A percentile compares a stretch with the other conserved stretches of the same genome.
Conservation (phyloP, 2,888 invertebrate species). For the Pachliopta kotzebuea region DNA sequence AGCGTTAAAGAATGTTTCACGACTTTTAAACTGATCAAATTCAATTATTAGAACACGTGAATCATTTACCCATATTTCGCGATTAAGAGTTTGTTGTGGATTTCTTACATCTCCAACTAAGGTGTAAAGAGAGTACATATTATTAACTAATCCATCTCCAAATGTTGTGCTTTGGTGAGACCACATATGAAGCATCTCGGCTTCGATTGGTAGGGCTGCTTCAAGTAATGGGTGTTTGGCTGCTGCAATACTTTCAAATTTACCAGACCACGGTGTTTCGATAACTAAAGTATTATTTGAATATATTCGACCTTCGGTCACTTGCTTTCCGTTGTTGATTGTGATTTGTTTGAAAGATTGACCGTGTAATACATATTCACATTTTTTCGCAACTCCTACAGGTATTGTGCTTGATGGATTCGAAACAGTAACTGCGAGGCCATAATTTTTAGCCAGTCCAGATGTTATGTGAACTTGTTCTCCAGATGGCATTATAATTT, state of each 20-base stretch:
- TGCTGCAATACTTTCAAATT: constrained; percentile 87
- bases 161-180: constrained; percentile 90
- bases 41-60: constrained; percentile 94
- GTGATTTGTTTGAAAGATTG: constrained; percentile 84
- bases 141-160: constrained; percentile 87
- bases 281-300: constrained; percentile 90
- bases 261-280: constrained; percentile 86
- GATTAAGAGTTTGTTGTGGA: constrained; percentile 90
- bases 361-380: constrained; percentile 82
- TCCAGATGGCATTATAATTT: constrained; percentile 94
- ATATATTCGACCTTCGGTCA: constrained; percentile 87
- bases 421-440: constrained; percentile 86
- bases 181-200: constrained; percentile 95
- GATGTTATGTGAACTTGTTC: constrained; percentile 91
- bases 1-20: constrained; percentile 94
- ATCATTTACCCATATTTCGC: constrained; percentile 94
- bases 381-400: constrained; percentile 78
- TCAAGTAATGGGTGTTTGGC: constrained; percentile 91
- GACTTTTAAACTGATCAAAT: constrained; percentile 94
- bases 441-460: constrained; percentile 88
- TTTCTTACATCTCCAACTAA: constrained; percentile 92
- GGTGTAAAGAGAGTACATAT: constrained; percentile 90
- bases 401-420: constrained; percentile 75
- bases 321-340: constrained; percentile 85
- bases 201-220: constrained; percentile 91